Evolutionary conservation across 1,140 invertebrate genomes (phyloP).

Genomic region (Piezodorus guildinii): DNA sequence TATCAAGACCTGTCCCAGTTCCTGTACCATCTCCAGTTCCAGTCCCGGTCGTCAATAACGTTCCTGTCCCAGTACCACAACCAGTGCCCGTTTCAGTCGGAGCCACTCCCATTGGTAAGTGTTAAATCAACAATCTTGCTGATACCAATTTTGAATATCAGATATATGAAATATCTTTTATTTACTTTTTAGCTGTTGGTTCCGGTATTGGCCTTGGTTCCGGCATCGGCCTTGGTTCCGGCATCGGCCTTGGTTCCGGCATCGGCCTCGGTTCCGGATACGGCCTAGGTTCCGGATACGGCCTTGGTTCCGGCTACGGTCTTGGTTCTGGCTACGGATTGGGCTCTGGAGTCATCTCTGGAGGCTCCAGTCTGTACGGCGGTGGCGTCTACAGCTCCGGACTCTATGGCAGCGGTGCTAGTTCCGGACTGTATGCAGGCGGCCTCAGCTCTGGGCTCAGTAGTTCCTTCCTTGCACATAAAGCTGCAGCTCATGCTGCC

Average conservation of each 20-base stretch:
- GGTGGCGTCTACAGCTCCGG: neutral
- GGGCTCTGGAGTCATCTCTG: neutral
- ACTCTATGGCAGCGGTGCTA: neutral
- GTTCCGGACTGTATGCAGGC: neutral
- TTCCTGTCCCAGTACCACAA: constrained; percentile 14
- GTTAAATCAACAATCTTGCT: neutral
- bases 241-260: neutral
- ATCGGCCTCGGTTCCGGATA: neutral
- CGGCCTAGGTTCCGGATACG: neutral
- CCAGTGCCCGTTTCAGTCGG: constrained; percentile 1
- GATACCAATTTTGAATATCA: no score
- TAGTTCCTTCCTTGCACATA: neutral
- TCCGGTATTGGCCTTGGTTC: neutral
- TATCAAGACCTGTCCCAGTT: constrained; percentile 20
- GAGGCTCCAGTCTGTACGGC: neutral
- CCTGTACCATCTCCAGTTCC: constrained; percentile 22
- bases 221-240: neutral
- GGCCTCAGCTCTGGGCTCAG: neutral
- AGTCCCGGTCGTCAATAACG: constrained; percentile 24
- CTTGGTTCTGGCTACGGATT: neutral
- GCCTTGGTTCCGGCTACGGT: neutral
- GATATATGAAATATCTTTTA: neutral
- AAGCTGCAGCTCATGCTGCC: constrained; percentile 1
- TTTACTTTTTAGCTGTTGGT: neutral
- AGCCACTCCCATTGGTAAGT: neutral